Evolutionary conservation across 2,888 invertebrate species (phyloP), one percentile per base, ranked within the genome.

Genomic region (Scaeva pyrastri): DNA sequence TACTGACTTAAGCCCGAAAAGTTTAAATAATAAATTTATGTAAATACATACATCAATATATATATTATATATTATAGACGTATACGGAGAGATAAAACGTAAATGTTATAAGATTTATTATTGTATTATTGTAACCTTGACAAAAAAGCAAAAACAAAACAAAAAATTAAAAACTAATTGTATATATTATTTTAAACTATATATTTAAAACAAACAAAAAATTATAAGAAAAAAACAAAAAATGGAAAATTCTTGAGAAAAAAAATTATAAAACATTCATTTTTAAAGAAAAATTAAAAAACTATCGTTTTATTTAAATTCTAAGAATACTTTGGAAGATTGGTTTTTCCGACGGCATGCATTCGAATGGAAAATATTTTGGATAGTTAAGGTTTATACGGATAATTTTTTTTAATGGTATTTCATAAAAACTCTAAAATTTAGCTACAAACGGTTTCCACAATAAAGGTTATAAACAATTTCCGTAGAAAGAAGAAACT

Each of bases 1-100:
- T 4, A 85, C 60, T 72, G 64, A 72, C 45, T 81, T 80, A 86
- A 82, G 82, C 77, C 64, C 82, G 77, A 50, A 81, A 78, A 82
- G 80, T 86, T 82, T 77, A 77, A 82, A 31, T 81, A 64, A 75
- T 72, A 56, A 85, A 66, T 66, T 81, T 81, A 81, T 86, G 77
- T 82, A 86, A 55, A 86, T 86, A 86, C 77, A 81, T 86, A 86
- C 82, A 75, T 86, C 81, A 81, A 85, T 85, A 85, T 85, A 85
- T 85, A 85, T 81, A 81, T 81, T 85, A 85, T 85, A 85, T 81
- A 76, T 85, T 85, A 85, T 82, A 86, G 82, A 82, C 58, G 77
- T 86, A 86, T 86, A 71, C 81, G 77, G 77, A 78, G 73, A 86
- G 86, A 70, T 19, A 60, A 66, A 52, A 71, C 64, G 73, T 86